These are phyloP conservation scores for Sebastes glaucus DNA, from an alignment of 2,797 vertebrate genomes.

Conservation along the genomic window DNA sequence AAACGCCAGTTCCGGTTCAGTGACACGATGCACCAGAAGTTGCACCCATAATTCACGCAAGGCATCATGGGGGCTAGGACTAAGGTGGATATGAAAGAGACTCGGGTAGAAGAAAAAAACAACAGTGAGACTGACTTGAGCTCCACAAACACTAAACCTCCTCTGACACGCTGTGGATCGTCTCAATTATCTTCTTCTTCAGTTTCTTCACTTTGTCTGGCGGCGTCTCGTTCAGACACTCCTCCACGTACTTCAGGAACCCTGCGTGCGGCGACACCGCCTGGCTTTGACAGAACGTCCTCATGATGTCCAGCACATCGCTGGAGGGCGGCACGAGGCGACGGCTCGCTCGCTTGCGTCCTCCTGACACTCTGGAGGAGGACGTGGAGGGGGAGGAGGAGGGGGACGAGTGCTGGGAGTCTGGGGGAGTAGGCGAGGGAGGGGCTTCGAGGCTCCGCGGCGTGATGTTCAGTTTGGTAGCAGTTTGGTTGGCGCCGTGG, in stretches of 20 bases:
- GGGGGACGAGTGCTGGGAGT: conserved; percentile 51
- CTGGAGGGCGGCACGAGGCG: background rate
- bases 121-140: too few relatives aligned
- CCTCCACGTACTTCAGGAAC: conserved; percentile 72
- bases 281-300: conserved; percentile 46
- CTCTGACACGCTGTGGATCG: conserved; percentile 55
- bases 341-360: conserved; percentile 29
- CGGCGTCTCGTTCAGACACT: conserved; percentile 68
- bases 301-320: conserved; percentile 47
- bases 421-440: conserved; percentile 53
- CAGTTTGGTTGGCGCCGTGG: background rate
- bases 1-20: too few relatives aligned
- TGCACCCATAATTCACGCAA: too few relatives aligned
- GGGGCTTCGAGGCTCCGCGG: background rate
- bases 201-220: conserved; percentile 60
- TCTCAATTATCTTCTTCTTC: conserved; percentile 69
- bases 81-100: too few relatives aligned
- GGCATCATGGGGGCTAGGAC: too few relatives aligned
- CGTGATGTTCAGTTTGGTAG: background rate
- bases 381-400: conserved; percentile 46
- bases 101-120: too few relatives aligned
- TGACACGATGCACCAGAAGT: too few relatives aligned
- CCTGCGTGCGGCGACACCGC: conserved; percentile 43
- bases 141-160: conserved; percentile 19
- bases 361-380: conserved; percentile 35